These are phyloP conservation scores for Stichopus chloronotus DNA, from an alignment of 35 echinoderm and acorn worm genomes.

Conservation along the genomic window DNA sequence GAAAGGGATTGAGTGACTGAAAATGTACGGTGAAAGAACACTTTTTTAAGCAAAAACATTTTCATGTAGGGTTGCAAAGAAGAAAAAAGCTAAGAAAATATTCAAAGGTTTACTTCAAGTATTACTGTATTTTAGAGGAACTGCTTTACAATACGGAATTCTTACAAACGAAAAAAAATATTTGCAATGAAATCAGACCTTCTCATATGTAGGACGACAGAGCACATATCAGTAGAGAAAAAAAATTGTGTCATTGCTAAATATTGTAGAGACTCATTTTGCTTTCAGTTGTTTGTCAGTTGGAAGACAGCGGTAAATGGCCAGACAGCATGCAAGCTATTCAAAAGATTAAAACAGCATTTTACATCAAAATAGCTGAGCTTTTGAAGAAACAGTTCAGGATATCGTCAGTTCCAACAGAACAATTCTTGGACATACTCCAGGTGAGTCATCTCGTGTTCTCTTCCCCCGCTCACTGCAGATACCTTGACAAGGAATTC, in stretches of 20 bases:
- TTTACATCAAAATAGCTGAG: conserved; percentile 82
- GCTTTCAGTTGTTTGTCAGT: conserved; percentile 77
- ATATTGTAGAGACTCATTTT: neutral
- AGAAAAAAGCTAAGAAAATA: too few species aligned
- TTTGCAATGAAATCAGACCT: too few species aligned
- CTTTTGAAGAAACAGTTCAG: conserved; percentile 71
- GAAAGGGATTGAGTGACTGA: too few species aligned
- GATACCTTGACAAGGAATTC: too few species aligned
- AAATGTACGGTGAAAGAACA: too few species aligned
- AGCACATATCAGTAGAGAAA: neutral
- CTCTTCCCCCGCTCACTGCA: neutral
- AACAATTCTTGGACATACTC: conserved; percentile 66
- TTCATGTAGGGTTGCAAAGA: too few species aligned
- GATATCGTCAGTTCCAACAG: conserved; percentile 64
- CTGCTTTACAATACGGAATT: neutral
- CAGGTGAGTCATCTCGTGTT: conserved; percentile 54
- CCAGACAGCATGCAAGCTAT: conserved; percentile 83
- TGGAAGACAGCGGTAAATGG: conserved; percentile 97
- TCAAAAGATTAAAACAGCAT: conserved; percentile 91
- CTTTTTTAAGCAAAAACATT: too few species aligned
- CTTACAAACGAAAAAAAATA: too few species aligned
- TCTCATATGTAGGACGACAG: neutral
- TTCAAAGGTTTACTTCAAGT: neutral
- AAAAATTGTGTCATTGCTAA: neutral
- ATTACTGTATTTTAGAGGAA: neutral